Base-by-base conservation (phyloP, 2,113 vertebrate genomes). In the Actenoides hombroni region DNA sequence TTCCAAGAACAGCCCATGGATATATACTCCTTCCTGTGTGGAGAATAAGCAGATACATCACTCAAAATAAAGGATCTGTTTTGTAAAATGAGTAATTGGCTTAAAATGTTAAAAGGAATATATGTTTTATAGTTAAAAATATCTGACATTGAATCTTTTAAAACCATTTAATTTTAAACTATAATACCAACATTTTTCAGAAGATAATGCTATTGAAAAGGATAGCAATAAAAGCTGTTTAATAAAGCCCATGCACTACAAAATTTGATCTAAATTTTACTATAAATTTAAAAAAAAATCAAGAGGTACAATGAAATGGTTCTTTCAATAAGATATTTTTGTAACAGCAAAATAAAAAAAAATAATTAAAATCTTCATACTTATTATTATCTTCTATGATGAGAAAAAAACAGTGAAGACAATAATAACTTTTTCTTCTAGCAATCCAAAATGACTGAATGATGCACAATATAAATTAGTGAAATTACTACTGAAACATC, bases 1-100 rank as follows among this genome's bases (percentile, higher is more conserved):
- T 8, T 98, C 98, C 96, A 98, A 86, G 73, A 97, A 98, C 2
- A 98, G 96, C 49, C 98, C 98, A 6, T 98, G 95, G 83, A 98
- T 97, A 60, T 98, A 98, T 3, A 98, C 98, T 5, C 98, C 98
- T 92, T 98, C 98, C 98, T 98, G 94, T 76, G 67, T 48, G 49
- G 69, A 88, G 16, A 95, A 49, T 73, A 89, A 80, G 63, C 42
- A 94, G 83, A 74, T 35, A 86, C 15, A 70, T 85, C 54, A 93
- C 19, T 68, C 29, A 78, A 80, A 54, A 49, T 75, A 83, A 64
- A 94, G 77, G n/a, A 59, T 25, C 42, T 61, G 5, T 67, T 85
- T 83, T 90, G 40, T 59, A 80, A 83, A 70, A 86, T 39, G 5
- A 68, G 17, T 70, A 60, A 64, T 15, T 75, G 49, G 56, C n/a